Evolutionary conservation across 2,888 invertebrate species (phyloP).

Genomic region (Creontiades dilutus): DNA sequence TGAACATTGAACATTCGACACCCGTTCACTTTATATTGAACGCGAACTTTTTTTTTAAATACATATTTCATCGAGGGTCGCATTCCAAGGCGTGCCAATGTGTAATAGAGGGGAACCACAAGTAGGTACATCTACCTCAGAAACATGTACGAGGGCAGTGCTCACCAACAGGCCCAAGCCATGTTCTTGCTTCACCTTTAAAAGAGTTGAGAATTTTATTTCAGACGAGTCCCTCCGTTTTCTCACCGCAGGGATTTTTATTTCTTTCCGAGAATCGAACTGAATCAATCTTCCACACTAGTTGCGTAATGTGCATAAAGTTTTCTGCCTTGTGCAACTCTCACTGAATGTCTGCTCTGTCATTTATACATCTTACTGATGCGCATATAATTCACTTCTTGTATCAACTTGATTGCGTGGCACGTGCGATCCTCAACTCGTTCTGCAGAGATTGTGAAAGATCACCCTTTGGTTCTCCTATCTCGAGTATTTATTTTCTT

Average conservation of each 20-base stretch:
- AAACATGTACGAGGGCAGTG: neutral
- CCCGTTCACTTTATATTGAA: neutral
- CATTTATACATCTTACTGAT: constrained; percentile 37
- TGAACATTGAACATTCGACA: no score
- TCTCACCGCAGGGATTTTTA: constrained; percentile 48
- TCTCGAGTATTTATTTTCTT: no score
- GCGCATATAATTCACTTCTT: constrained; percentile 18
- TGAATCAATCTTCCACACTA: constrained; percentile 28
- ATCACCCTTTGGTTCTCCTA: no score
- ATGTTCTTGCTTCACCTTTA: neutral
- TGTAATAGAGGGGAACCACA: constrained; percentile 24
- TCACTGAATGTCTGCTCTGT: neutral
- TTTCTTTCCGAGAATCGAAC: constrained; percentile 61
- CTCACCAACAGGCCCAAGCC: neutral
- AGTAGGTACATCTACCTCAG: neutral
- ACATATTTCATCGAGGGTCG: constrained; percentile 41
- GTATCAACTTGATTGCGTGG: constrained; percentile 41
- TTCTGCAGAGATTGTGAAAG: neutral
- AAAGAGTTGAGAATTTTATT: constrained; percentile 24
- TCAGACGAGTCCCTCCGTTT: neutral
- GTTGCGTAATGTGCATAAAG: constrained; percentile 50
- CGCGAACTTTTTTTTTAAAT: neutral
- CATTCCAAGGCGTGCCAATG: neutral
- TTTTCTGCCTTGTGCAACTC: constrained; percentile 57
- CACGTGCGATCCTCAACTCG: constrained; percentile 17